Percentiles rank a stretch among this genome's conserved stretches.
These are phyloP conservation scores for Theropithecus gelada DNA, from an alignment of 2,113 vertebrate genomes.

Conservation along the genomic window DNA sequence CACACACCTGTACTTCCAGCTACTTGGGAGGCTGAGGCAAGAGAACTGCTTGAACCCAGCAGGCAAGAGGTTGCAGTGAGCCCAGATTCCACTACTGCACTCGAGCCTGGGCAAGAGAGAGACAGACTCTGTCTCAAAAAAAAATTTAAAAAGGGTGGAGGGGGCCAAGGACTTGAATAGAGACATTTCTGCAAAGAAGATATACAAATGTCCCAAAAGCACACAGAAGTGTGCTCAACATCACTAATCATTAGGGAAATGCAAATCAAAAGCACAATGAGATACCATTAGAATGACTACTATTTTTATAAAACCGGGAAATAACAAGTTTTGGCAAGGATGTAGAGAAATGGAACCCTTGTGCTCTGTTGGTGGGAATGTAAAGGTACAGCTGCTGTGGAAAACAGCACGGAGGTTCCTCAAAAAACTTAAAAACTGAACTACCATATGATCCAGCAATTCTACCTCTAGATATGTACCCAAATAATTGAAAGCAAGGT, in stretches of 20 bases:
- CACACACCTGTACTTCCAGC: not conserved
- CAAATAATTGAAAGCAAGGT: not conserved
- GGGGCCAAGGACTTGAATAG: not conserved
- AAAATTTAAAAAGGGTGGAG: not conserved
- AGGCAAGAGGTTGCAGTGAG: no score
- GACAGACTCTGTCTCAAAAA: not conserved
- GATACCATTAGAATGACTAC: not conserved
- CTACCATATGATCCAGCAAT: not conserved
- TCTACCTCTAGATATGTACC: not conserved
- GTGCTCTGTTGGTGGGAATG: not conserved
- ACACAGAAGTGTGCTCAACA: not conserved
- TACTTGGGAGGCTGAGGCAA: not conserved
- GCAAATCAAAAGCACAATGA: not conserved
- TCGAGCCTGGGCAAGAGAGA: not conserved
- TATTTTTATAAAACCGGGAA: not conserved
- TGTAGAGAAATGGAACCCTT: not conserved
- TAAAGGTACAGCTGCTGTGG: not conserved
- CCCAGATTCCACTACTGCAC: not conserved
- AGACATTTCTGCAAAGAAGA: slow-evolving; percentile 15
- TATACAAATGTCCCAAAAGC: not conserved
- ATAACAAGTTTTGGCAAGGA: not conserved
- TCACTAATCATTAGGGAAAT: not conserved
- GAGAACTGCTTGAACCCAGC: not conserved
- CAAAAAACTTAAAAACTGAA: not conserved
- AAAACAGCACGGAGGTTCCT: not conserved